Evolutionary conservation across 2,797 vertebrate genomes (phyloP).

Genomic region (Sphenodon punctatus): DNA sequence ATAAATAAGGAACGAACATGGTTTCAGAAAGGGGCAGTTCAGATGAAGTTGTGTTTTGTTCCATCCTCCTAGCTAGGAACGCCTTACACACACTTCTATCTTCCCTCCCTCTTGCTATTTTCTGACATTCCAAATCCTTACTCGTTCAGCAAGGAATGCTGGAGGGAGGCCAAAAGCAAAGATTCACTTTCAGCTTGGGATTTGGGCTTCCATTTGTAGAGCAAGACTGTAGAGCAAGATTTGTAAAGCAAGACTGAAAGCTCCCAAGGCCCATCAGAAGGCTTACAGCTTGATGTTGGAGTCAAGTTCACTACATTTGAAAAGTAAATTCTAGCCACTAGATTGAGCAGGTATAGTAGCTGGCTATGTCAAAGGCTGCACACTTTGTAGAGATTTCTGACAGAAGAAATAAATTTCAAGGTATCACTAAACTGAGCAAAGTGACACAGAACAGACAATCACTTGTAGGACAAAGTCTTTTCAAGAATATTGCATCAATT

Average conservation of each 20-base stretch:
- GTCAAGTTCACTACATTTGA: not conserved
- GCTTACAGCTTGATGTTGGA: not conserved
- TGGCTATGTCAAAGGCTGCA: not conserved
- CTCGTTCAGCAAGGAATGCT: slow-evolving; percentile 78
- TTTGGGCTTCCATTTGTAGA: slow-evolving; percentile 72
- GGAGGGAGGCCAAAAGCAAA: slow-evolving; percentile 76
- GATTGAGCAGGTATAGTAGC: not conserved
- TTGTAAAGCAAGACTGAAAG: not conserved
- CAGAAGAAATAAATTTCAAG: not conserved
- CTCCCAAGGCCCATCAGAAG: slow-evolving; percentile 1
- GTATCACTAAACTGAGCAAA: not conserved
- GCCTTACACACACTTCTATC: slow-evolving; percentile 59
- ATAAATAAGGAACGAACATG: slow-evolving; percentile 69
- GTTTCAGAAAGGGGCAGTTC: slow-evolving; percentile 66
- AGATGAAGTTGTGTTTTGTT: slow-evolving; percentile 72
- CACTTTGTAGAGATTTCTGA: not conserved
- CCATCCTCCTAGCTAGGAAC: slow-evolving; percentile 60
- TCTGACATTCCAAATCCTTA: slow-evolving; percentile 80
- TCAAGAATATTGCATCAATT: not conserved
- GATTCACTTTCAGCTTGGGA: slow-evolving; percentile 79
- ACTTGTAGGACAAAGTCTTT: not conserved
- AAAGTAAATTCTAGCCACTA: not conserved
- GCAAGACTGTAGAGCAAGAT: fast-evolving
- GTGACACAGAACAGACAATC: not conserved
- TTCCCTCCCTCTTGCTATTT: slow-evolving; percentile 68